A percentile compares a stretch with the other conserved stretches of the same genome.
Conservation (phyloP, 1,140 invertebrate genomes). For the Drosophila albomicans region DNA sequence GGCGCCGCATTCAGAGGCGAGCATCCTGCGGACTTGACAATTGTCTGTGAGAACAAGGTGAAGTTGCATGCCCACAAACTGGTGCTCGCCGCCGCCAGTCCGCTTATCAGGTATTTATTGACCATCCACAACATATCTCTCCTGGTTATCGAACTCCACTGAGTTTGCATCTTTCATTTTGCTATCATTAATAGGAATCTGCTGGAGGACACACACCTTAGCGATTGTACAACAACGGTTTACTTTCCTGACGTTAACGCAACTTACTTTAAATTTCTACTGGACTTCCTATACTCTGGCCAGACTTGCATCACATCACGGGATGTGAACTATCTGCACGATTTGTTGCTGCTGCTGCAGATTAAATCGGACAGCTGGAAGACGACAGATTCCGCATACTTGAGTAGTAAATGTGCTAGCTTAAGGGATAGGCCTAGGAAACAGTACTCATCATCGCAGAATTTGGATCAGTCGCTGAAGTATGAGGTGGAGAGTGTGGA, state of each 20-base stretch:
- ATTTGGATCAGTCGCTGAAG: constrained; percentile 66
- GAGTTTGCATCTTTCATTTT: not conserved
- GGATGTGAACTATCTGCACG: constrained; percentile 92
- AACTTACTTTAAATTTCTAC: constrained; percentile 90
- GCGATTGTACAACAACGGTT: constrained; percentile 90
- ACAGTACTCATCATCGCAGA: constrained; percentile 62
- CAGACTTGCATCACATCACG: constrained; percentile 92
- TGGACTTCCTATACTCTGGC: constrained; percentile 93
- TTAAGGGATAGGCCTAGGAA: constrained; percentile 84
- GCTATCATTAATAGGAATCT: constrained; percentile 85
- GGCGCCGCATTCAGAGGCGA: constrained; percentile 93
- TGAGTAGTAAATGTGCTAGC: constrained; percentile 64
- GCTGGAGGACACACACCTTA: constrained; percentile 90
- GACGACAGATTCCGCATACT: constrained; percentile 85
- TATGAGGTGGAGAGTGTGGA: constrained; percentile 75
- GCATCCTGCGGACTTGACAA: constrained; percentile 92
- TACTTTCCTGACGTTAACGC: constrained; percentile 92
- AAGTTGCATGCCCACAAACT: constrained; percentile 91
- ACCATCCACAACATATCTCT: not conserved
- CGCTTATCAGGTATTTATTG: constrained; percentile 88
- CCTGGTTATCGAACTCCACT: too few relatives aligned
- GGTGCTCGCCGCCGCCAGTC: constrained; percentile 93
- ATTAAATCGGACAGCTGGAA: constrained; percentile 91
- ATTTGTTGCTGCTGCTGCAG: constrained; percentile 92
- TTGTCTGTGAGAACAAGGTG: constrained; percentile 92